phyloP scores from a whole-genome alignment of 1,140 invertebrate genomes.

The Zeugodacus cucurbitae region DNA sequence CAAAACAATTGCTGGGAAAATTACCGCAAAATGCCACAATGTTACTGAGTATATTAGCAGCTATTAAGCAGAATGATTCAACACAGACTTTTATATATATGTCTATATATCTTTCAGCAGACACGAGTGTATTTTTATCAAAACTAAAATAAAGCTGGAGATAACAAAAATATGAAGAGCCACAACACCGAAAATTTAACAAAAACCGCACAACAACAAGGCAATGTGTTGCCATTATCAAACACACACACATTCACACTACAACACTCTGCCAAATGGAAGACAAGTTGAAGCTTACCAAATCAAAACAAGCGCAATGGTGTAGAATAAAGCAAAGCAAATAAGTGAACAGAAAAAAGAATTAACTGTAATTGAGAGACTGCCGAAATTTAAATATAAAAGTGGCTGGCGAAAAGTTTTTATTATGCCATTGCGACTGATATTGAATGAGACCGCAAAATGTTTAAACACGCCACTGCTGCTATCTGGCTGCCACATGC shows the following conservation, averaged over 20 bases:
- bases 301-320: background rate
- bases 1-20: background rate
- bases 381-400: constrained; percentile 3
- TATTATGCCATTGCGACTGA: background rate
- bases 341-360: background rate
- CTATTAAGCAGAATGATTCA: background rate
- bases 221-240: background rate
- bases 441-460: constrained; percentile 16
- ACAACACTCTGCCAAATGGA: background rate
- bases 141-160: background rate
- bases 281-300: background rate
- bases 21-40: background rate
- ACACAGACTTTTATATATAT: too few relatives aligned
- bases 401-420: constrained; percentile 3
- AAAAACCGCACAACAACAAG: background rate
- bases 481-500: background rate
- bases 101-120: too few relatives aligned
- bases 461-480: background rate
- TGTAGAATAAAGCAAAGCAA: background rate
- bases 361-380: background rate
- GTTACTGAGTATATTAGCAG: background rate
- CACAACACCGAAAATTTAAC: background rate
- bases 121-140: background rate
- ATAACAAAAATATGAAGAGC: background rate
- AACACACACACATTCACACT: background rate